Conservation (phyloP, 2,888 invertebrate species). For the Anoplius nigerrimus region DNA sequence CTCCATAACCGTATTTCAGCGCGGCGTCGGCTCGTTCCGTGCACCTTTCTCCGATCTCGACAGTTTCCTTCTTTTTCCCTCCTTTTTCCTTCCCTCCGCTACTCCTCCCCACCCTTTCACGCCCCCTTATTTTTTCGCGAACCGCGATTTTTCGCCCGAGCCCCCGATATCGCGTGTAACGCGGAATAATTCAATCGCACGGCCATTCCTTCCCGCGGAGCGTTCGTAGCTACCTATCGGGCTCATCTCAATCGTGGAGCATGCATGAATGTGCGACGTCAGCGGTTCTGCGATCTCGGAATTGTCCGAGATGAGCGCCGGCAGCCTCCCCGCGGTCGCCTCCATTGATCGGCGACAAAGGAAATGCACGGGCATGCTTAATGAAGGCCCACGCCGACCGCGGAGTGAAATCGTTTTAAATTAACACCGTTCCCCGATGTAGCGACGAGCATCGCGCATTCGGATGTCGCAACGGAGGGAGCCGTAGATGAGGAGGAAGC, state of each 20-base stretch:
- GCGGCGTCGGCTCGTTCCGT: slow-evolving; percentile 41
- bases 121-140: slow-evolving; percentile 26
- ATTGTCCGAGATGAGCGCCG: too few species aligned
- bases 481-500: slow-evolving; percentile 3
- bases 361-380: too few species aligned
- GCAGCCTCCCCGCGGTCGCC: too few species aligned
- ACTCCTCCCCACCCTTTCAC: background rate
- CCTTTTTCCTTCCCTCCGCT: background rate
- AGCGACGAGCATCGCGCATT: background rate
- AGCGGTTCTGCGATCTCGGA: too few species aligned
- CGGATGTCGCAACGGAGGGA: slow-evolving; percentile 36
- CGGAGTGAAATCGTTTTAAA: too few species aligned
- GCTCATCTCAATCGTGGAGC: too few species aligned
- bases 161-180: background rate
- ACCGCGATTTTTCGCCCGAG: slow-evolving; percentile 30
- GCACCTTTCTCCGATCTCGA: slow-evolving; percentile 13
- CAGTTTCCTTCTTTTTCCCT: slow-evolving; percentile 6
- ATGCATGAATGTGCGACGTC: too few species aligned
- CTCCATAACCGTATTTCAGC: slow-evolving; percentile 68
- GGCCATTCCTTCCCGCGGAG: too few species aligned
- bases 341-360: too few species aligned
- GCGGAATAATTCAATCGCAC: background rate
- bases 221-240: too few species aligned
- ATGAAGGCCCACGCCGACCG: too few species aligned
- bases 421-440: background rate